A percentile compares a stretch with the other conserved stretches of the same genome.
These are phyloP conservation scores for Globodera ellingtonae DNA, from an alignment of 1,140 invertebrate genomes.

Conservation along the genomic window DNA sequence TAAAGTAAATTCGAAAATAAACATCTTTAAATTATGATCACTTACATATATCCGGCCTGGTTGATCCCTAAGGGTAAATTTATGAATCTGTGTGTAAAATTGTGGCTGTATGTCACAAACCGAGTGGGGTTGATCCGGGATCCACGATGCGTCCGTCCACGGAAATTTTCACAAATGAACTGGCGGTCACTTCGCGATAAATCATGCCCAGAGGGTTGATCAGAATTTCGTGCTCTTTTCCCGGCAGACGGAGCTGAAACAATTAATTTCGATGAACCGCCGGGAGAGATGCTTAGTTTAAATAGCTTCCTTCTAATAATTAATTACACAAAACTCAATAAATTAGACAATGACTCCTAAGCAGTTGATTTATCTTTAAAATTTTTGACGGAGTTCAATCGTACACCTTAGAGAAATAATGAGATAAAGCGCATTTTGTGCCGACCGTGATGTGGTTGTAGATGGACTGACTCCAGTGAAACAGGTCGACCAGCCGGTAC, in stretches of 20 bases:
- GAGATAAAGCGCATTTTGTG: neutral
- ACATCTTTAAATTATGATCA: too few relatives aligned
- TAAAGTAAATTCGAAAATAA: too few relatives aligned
- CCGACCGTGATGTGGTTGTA: slow-evolving; percentile 77
- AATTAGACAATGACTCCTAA: too few relatives aligned
- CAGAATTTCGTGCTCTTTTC: slow-evolving; percentile 76
- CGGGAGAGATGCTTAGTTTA: too few relatives aligned
- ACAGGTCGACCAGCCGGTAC: slow-evolving; percentile 90
- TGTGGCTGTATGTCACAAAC: neutral
- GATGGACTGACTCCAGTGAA: slow-evolving; percentile 89
- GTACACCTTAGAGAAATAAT: too few relatives aligned
- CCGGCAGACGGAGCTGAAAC: slow-evolving; percentile 28
- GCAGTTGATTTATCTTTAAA: too few relatives aligned
- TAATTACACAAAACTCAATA: too few relatives aligned
- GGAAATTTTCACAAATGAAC: slow-evolving; percentile 89
- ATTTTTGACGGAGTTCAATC: too few relatives aligned
- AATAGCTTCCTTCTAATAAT: too few relatives aligned
- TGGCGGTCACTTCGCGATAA: slow-evolving; percentile 92
- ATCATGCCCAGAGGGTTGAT: slow-evolving; percentile 93
- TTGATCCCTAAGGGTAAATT: slow-evolving; percentile 70
- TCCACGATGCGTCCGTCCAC: slow-evolving; percentile 78
- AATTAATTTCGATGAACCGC: too few relatives aligned
- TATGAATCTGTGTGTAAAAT: neutral
- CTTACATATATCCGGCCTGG: slow-evolving; percentile 71
- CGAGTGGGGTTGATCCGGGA: slow-evolving; percentile 84